Base-by-base conservation (phyloP, 2,888 invertebrate genomes). In the Caradrina kadenii region DNA sequence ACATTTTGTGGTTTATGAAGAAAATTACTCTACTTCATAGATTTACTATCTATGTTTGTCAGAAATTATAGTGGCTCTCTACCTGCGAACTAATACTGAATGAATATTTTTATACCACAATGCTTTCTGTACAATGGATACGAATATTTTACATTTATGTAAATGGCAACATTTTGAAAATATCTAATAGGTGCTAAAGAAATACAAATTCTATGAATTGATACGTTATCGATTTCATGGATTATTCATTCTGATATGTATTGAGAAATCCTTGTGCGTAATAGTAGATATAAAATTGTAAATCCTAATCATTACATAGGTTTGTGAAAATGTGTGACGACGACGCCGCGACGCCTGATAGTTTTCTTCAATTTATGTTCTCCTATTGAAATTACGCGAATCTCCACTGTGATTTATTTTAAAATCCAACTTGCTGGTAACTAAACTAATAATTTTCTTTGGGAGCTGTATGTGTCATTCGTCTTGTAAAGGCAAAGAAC, bases 381-480 rank as follows among this genome's bases (percentile, higher is more conserved):
- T 81, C 87, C 86, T 84, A 80, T 82, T 88, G 82, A 69, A 69
- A 80, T 69, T 85, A 85, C 82, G 84, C 85, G 82, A 83, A 86
- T 81, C 62, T 81, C 62, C 70, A 77, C 73, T 67, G 69, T 71
- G 81, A 79, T 72, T 59, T 58, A 64, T 48, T 63, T 63, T 22
- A 35, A 48, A 63, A 73, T 58, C 72, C 68, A 42, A 77, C 52
- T 59, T 63, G 53, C 11, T 22, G n/a, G 10, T 60, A 31, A 39
- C 48, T 11, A 53, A 64, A 19, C 6, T 26, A 55, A 11, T 31
- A 19, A 13, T 3, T 55, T n/a, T 42, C 10, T 58, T 13, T 31
- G 7, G 7, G 22, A 58, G 45, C 48, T 70, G 10, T 49, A 26
- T 50, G 59, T 56, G 31, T 45, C n/a, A 48, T 35, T 31, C 19